Conservation (phyloP, 2,888 invertebrate genomes). For the Acleris cristana region DNA sequence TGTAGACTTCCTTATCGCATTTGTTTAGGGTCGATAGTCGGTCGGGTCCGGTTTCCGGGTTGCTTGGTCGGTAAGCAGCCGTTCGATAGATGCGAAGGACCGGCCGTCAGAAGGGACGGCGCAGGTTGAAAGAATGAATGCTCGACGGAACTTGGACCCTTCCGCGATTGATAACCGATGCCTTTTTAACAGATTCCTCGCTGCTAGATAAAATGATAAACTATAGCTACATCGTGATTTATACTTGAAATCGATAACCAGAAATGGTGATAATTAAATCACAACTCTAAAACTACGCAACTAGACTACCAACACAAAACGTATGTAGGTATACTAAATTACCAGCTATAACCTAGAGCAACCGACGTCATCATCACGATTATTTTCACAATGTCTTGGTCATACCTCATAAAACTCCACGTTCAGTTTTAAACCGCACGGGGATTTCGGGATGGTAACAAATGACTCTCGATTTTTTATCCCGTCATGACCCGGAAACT, state of each 20-base stretch:
- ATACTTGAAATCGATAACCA: too few species aligned
- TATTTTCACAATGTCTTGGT: too few species aligned
- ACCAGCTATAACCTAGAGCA: too few species aligned
- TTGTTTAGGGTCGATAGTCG: constrained; percentile 21
- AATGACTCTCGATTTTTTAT: constrained; percentile 38
- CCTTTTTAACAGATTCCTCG: constrained; percentile 28
- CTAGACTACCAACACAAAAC: too few species aligned
- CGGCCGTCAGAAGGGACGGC: constrained; percentile 20
- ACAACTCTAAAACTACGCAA: too few species aligned
- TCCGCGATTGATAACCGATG: constrained; percentile 36
- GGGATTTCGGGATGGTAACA: constrained; percentile 24
- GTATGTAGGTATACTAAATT: too few species aligned
- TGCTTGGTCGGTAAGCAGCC: constrained; percentile 17
- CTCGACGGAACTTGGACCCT: constrained; percentile 24
- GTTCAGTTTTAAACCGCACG: constrained; percentile 18
- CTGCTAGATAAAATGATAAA: constrained; percentile 1
- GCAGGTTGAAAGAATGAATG: constrained; percentile 33
- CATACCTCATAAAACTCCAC: constrained; percentile 5
- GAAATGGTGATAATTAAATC: too few species aligned
- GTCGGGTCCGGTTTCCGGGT: neutral
- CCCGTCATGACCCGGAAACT: constrained; percentile 26
- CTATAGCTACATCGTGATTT: neutral
- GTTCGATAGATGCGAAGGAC: constrained; percentile 25
- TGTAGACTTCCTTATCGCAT: constrained; percentile 14
- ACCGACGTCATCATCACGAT: too few species aligned